Evolutionary conservation across 2,113 vertebrate species (phyloP).

Genomic region (Siniperca knerii): DNA sequence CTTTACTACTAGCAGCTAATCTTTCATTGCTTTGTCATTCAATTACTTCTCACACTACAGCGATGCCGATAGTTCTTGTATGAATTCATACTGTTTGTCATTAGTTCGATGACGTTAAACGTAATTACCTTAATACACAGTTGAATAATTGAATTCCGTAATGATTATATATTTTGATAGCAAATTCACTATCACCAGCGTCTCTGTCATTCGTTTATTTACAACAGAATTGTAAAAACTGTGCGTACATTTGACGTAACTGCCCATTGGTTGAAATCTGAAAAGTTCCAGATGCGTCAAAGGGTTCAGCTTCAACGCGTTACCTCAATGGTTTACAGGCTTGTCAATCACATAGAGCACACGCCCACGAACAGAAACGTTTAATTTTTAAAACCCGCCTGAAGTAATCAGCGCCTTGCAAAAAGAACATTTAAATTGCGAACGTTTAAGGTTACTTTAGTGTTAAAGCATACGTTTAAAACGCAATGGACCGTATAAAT

Average conservation of each 20-base stretch:
- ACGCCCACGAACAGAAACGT: conserved; percentile 21
- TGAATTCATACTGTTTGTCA: background rate
- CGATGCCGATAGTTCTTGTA: background rate
- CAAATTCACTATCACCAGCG: conserved; percentile 49
- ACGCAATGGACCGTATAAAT: fast-evolving
- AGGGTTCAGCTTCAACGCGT: conserved; percentile 32
- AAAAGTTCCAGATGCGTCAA: conserved; percentile 63
- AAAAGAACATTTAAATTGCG: fast-evolving
- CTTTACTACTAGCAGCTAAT: conserved; percentile 67
- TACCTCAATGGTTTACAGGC: conserved; percentile 54
- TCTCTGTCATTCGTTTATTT: conserved; percentile 85
- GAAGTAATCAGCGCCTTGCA: fast-evolving
- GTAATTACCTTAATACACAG: conserved; percentile 63
- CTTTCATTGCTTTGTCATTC: conserved; percentile 71
- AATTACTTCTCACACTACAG: conserved; percentile 26
- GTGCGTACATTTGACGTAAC: conserved; percentile 51
- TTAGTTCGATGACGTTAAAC: background rate
- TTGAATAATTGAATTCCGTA: conserved; percentile 25
- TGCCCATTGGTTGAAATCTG: conserved; percentile 81
- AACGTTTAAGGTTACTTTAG: fast-evolving
- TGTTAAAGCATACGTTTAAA: background rate
- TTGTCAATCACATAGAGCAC: conserved; percentile 50
- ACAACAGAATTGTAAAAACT: conserved; percentile 73
- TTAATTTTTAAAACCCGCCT: conserved; percentile 11
- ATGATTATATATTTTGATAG: conserved; percentile 32